phyloP scores from a whole-genome alignment of 2,113 vertebrate genomes.

The Alligator mississippiensis region DNA sequence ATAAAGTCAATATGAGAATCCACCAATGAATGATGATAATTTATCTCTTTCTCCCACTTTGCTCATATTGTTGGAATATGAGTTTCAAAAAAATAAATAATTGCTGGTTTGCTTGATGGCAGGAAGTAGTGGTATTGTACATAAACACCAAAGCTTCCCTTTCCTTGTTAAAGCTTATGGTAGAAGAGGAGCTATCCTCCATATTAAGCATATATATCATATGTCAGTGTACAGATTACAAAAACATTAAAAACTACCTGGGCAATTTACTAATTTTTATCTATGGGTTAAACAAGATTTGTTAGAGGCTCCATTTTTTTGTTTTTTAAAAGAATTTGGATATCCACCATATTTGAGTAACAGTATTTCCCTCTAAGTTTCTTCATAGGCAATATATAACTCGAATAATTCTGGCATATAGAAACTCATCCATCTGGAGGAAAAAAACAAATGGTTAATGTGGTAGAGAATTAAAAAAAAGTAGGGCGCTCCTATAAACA shows the following conservation, averaged over 20 bases:
- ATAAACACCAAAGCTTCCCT: not conserved
- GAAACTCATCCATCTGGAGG: not conserved
- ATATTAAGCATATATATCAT: not conserved
- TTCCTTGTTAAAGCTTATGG: not conserved
- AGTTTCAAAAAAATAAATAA: too few relatives aligned
- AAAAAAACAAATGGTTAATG: slow-evolving; percentile 11
- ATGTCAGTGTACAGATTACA: not conserved
- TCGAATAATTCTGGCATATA: not conserved
- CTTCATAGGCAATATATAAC: slow-evolving; percentile 17
- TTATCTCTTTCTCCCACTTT: not conserved
- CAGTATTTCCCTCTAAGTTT: not conserved
- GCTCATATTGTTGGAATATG: not conserved
- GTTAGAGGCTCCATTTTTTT: not conserved
- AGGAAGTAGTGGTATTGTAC: not conserved
- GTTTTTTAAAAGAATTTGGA: too few relatives aligned
- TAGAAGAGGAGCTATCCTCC: too few relatives aligned
- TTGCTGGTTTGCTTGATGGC: not conserved
- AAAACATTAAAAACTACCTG: not conserved
- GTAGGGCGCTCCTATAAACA: not conserved
- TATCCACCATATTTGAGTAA: not conserved
- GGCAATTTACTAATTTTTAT: not conserved
- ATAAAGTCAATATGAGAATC: not conserved
- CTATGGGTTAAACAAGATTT: not conserved
- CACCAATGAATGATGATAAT: not conserved
- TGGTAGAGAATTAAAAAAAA: not conserved